A percentile compares a stretch with the other conserved stretches of the same genome.
These are phyloP conservation scores for Spondyliosoma cantharus DNA, from an alignment of 2,797 vertebrate species.

Conservation along the genomic window DNA sequence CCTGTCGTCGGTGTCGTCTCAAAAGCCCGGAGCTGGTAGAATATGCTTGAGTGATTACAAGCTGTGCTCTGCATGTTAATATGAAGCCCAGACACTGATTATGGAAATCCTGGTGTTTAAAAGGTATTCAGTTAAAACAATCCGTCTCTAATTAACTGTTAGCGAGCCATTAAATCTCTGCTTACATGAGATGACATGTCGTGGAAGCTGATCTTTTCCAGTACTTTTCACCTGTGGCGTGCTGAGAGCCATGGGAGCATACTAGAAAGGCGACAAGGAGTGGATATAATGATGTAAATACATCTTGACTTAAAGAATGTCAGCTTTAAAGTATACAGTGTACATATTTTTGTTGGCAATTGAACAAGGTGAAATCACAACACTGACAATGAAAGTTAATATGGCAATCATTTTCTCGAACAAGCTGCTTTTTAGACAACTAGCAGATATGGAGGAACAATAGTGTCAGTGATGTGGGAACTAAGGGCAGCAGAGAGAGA, in stretches of 20 bases:
- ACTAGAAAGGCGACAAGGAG: not conserved
- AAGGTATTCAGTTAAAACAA: conserved; percentile 26
- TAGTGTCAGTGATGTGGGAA: too few species aligned
- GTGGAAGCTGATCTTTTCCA: conserved; percentile 4
- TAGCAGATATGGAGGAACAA: too few species aligned
- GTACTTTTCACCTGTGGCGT: not conserved
- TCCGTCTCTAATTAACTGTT: conserved; percentile 20
- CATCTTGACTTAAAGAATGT: not conserved
- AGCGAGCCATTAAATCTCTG: not conserved
- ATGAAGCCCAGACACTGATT: conserved; percentile 15
- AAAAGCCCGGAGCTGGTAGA: conserved; percentile 34
- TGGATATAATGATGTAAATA: not conserved
- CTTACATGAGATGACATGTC: not conserved
- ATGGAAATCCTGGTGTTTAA: conserved; percentile 36
- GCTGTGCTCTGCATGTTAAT: conserved; percentile 34
- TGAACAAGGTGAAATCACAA: not conserved
- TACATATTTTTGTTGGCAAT: not conserved
- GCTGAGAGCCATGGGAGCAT: not conserved
- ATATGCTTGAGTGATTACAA: conserved; percentile 54
- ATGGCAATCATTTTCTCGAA: too few species aligned
- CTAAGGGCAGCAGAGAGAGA: too few species aligned
- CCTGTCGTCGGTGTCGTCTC: conserved; percentile 35
- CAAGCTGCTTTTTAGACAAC: too few species aligned
- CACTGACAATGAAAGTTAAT: not conserved
- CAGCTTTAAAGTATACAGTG: not conserved